phyloP scores from a whole-genome alignment of 2,888 invertebrate species.

The Chalcis sispes region DNA sequence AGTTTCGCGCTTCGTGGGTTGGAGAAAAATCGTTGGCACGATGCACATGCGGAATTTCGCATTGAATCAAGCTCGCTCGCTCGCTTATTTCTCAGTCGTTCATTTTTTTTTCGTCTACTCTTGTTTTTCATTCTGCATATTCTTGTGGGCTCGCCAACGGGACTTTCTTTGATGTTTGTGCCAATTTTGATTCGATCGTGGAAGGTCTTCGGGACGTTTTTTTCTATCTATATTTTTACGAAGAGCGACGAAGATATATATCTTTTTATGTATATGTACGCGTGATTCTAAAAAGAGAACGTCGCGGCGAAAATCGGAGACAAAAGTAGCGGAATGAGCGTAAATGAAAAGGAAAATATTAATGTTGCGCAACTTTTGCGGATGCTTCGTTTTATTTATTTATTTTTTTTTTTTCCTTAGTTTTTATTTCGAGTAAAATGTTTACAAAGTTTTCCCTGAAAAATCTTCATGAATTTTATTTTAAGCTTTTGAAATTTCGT shows the following conservation, averaged over 20 bases:
- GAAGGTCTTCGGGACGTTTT: not conserved
- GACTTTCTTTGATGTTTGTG: conserved; percentile 8
- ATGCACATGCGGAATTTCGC: not conserved
- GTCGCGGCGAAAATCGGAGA: not conserved
- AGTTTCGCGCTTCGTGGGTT: not conserved
- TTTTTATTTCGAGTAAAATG: too few species aligned
- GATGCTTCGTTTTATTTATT: too few species aligned
- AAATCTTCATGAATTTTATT: too few species aligned
- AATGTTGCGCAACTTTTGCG: conserved; percentile 2
- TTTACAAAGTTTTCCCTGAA: too few species aligned
- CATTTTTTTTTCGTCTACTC: not conserved
- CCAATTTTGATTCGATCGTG: not conserved
- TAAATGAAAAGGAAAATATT: conserved; percentile 18
- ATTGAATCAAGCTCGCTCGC: not conserved
- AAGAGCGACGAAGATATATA: not conserved
- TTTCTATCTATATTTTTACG: not conserved
- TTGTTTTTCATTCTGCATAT: not conserved
- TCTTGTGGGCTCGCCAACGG: not conserved
- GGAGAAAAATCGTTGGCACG: not conserved
- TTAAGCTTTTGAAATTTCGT: too few species aligned
- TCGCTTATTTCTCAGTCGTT: not conserved
- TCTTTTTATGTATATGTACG: conserved; percentile 1
- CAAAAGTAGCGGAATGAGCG: conserved; percentile 29
- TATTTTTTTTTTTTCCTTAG: too few species aligned
- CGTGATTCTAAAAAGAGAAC: too few species aligned